Base-by-base conservation (phyloP, 2,888 invertebrate species). In the Geophilus truncorum region DNA sequence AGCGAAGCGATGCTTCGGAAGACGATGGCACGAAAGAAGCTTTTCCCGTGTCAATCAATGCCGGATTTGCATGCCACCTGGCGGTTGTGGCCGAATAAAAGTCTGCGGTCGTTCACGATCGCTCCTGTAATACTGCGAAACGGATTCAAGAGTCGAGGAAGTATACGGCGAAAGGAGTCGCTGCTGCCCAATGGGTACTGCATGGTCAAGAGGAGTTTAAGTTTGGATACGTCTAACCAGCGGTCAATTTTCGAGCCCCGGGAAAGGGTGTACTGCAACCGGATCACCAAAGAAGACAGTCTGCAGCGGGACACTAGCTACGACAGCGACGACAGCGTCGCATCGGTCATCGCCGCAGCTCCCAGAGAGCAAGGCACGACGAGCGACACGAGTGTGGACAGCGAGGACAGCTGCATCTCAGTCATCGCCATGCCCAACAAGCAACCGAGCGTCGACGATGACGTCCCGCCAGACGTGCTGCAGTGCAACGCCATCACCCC, bases 291-390 rank as follows among this genome's bases (percentile, higher is more conserved):
- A 83, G 87, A 87, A 82, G 87, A 94, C 86, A 95, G 95, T 86
- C 90, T 96, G 81, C 96, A 96, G 87, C 95, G 95, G 86, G 96
- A 96, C 86, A 96, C 96, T 0, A 95, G 95, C 88, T 94, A 96
- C 40, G 96, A 96, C 87, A 95, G 95, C 0, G 96, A 96, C 87
- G 96, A 96, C 85, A 95, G 95, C 87, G 95, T 96, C 85, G 95
- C 95, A 81, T 95, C 95, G 83, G 96, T 96, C 76, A 96, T 96
- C 85, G 95, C 93, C 94, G 95, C 95, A 0, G 87, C 87, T 79
- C 81, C 82, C 25, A 87, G 88, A 83, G 86, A 87, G 82, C 87
- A 94, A 86, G 95, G 95, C 86, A 90, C 96, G 82, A 96, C 96
- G 87, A 95, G 95, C 86, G 96, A 96, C 86, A 96, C 96, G 0